These are phyloP conservation scores for Netelia virgata DNA, from an alignment of 2,888 invertebrate species.

Conservation along the genomic window DNA sequence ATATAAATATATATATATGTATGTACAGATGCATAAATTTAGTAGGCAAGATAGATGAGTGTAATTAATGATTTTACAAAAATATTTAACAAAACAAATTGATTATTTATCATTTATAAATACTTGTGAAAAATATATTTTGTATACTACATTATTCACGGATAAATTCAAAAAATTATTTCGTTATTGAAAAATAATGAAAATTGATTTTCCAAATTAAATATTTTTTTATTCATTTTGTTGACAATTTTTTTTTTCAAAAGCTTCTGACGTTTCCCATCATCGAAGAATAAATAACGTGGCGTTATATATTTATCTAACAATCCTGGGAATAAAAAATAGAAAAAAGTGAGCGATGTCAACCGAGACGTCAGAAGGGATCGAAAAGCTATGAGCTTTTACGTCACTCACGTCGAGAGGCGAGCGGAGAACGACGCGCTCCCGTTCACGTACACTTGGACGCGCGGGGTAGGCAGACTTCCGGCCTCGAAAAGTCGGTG, in stretches of 20 bases:
- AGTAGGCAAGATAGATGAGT: background rate
- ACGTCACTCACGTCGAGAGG: constrained; percentile 57
- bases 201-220: background rate
- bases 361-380: constrained; percentile 35
- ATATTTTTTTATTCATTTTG: background rate
- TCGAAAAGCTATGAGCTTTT: constrained; percentile 61
- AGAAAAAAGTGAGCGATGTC: background rate
- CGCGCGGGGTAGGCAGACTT: constrained; percentile 55
- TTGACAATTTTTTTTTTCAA: background rate
- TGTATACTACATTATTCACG: background rate
- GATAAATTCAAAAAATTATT: background rate
- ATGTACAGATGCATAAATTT: background rate
- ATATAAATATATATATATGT: background rate
- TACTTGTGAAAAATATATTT: background rate
- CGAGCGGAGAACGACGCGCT: constrained; percentile 28
- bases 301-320: background rate
- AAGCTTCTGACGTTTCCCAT: background rate
- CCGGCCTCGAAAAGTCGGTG: constrained; percentile 67
- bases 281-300: background rate
- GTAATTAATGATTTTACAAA: background rate
- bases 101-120: background rate
- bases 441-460: constrained; percentile 59
- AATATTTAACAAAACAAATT: too few species aligned
- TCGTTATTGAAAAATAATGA: constrained; percentile 6
- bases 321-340: constrained; percentile 38